These are phyloP conservation scores for Piprites chloris DNA, from an alignment of 2,113 vertebrate genomes.

Conservation along the genomic window DNA sequence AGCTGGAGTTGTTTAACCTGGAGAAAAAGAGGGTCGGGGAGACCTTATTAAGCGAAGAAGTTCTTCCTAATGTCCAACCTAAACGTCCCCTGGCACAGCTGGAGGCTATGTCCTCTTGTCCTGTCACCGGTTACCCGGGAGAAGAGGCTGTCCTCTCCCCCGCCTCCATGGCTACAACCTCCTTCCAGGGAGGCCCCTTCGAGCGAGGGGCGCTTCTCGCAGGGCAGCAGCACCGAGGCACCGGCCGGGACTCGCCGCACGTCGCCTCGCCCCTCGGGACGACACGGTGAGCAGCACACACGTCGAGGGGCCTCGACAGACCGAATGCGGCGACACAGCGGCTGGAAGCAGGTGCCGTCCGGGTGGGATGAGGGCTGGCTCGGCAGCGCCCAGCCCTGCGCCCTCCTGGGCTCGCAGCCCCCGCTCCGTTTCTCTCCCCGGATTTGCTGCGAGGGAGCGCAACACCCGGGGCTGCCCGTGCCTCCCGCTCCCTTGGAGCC, in stretches of 20 bases:
- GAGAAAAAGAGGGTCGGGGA: neutral
- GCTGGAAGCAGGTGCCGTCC: neutral
- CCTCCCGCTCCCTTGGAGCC: neutral
- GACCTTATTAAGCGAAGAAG: neutral
- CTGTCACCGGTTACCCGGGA: neutral
- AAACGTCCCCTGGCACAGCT: neutral
- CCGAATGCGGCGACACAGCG: neutral
- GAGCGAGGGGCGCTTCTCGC: neutral
- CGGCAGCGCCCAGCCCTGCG: neutral
- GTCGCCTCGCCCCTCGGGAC: neutral
- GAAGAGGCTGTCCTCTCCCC: neutral
- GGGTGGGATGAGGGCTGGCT: neutral
- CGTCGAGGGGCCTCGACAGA: no score
- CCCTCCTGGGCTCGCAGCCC: neutral
- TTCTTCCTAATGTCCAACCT: neutral
- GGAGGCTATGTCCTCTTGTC: neutral
- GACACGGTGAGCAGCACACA: neutral
- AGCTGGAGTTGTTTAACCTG: neutral
- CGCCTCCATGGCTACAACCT: neutral
- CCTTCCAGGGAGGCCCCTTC: neutral
- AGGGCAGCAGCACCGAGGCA: fast-evolving
- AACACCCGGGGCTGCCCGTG: neutral
- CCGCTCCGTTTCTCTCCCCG: neutral
- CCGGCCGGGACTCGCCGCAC: fast-evolving
- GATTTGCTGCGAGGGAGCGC: neutral